A percentile compares a stretch with the other conserved stretches of the same genome.
These are phyloP conservation scores for Phaedon cochleariae DNA, from an alignment of 2,888 invertebrate genomes.

Conservation along the genomic window DNA sequence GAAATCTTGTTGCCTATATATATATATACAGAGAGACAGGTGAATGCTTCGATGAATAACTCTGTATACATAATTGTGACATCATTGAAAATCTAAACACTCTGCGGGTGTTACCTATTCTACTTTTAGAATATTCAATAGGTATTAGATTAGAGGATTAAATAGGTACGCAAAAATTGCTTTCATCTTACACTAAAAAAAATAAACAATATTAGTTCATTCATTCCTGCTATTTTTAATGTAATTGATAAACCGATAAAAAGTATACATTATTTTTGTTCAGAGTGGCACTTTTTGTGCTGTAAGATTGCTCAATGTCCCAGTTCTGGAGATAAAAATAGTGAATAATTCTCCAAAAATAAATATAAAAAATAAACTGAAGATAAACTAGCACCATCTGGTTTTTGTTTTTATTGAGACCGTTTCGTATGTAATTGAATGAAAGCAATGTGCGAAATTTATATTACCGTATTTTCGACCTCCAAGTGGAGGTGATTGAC, in stretches of 20 bases:
- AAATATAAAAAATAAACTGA: not conserved
- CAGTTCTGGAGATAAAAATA: not conserved
- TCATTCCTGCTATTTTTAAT: too few species aligned
- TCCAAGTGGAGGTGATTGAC: not conserved
- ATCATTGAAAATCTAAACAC: too few species aligned
- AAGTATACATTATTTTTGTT: not conserved
- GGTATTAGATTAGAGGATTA: too few species aligned
- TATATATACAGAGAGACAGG: too few species aligned
- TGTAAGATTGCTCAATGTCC: not conserved
- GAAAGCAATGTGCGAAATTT: not conserved
- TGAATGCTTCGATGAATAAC: too few species aligned
- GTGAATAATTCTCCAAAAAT: not conserved
- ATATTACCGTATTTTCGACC: not conserved
- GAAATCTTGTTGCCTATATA: too few species aligned
- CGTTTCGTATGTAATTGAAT: not conserved
- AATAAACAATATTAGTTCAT: not conserved
- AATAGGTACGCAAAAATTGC: too few species aligned
- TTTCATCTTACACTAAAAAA: too few species aligned
- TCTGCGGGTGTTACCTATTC: too few species aligned
- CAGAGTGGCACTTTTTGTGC: not conserved
- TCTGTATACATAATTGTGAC: too few species aligned
- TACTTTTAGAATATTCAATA: too few species aligned
- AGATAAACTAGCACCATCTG: conserved; percentile 2
- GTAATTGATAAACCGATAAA: not conserved
- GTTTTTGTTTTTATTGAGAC: not conserved